Conservation (phyloP, 2,888 invertebrate genomes). For the Uloborus plumipes region DNA sequence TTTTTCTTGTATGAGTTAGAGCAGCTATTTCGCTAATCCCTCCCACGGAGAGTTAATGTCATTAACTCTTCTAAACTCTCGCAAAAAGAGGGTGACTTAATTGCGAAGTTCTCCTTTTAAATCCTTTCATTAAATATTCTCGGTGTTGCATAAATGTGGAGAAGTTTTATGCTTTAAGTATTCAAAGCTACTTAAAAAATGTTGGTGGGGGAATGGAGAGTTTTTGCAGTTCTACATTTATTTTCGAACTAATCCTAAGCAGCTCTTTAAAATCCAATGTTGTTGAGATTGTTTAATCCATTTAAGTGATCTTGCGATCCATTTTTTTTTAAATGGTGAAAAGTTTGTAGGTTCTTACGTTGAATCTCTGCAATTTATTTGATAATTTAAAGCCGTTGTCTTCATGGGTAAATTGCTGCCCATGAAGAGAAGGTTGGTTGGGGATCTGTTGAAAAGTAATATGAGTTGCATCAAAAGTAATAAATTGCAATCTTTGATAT, state of each 20-base stretch:
- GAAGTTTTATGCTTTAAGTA: slow-evolving; percentile 29
- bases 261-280: slow-evolving; percentile 53
- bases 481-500: too few relatives aligned
- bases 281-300: slow-evolving; percentile 59
- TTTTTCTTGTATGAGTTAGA: slow-evolving; percentile 17
- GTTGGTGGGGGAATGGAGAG: slow-evolving; percentile 4
- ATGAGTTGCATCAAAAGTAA: too few relatives aligned
- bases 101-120: slow-evolving; percentile 52
- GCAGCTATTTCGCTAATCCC: slow-evolving; percentile 53
- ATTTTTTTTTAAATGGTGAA: too few relatives aligned
- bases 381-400: too few relatives aligned
- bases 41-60: slow-evolving; percentile 57
- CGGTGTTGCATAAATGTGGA: slow-evolving; percentile 60
- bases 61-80: slow-evolving; percentile 50
- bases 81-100: slow-evolving; percentile 37
- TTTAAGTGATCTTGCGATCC: slow-evolving; percentile 36
- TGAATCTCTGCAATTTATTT: too few relatives aligned
- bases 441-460: too few relatives aligned
- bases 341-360: too few relatives aligned
- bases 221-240: slow-evolving; percentile 32
- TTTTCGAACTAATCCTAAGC: slow-evolving; percentile 60
- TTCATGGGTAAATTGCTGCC: too few relatives aligned
- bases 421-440: too few relatives aligned
- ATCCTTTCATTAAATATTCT: slow-evolving; percentile 64
- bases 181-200: slow-evolving; percentile 20